Evolutionary conservation across 2,797 vertebrate species (phyloP), one percentile per base, ranked within the genome.

Genomic region (Craterocephalus amniculus): DNA sequence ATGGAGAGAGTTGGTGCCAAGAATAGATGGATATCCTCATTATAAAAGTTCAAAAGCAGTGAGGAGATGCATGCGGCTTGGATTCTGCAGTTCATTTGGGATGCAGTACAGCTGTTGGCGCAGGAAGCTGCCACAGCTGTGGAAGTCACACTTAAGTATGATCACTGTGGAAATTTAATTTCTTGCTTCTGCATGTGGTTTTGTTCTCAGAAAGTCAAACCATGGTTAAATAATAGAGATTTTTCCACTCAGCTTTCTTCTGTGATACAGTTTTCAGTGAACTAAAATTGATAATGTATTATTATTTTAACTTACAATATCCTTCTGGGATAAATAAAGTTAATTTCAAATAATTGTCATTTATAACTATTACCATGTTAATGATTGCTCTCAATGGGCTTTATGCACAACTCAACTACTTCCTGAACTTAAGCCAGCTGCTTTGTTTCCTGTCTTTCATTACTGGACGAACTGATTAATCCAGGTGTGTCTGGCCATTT

Each of bases 21-120:
- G 66, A 85, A 84, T 82, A 84, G 74, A 81, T 72, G 67, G 52
- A 43, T 72, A 55, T 74, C 56, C 80, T 88, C 83, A 85, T 87
- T 82, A 79, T 58, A 61, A 31, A 72, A 45, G 68, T 74, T 80
- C 71, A 86, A 79, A 83, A 36, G 72, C 29, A 67, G 55, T 49
- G 64, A 77, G 61, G 72, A 73, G 29, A 26, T 29, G 11, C 56
- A 26, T 20, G 22, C 14, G 56, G 31, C 75, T 76, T 49, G 61
- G 4, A 58, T 68, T 61, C 12, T 54, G 43, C 62, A 48, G 56
- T 64, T 52, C 49, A 18, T 16, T 14, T 20, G 27, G 75, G 52
- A 60, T n/a, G 29, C 27, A 31, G 14, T 58, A 65, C 38, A 40
- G 55, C 40, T 63, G 31, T 59, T 16, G 24, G 24, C 9, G 29